Evolutionary conservation across 2,113 vertebrate genomes (phyloP).

Genomic region (Halcyon senegalensis): DNA sequence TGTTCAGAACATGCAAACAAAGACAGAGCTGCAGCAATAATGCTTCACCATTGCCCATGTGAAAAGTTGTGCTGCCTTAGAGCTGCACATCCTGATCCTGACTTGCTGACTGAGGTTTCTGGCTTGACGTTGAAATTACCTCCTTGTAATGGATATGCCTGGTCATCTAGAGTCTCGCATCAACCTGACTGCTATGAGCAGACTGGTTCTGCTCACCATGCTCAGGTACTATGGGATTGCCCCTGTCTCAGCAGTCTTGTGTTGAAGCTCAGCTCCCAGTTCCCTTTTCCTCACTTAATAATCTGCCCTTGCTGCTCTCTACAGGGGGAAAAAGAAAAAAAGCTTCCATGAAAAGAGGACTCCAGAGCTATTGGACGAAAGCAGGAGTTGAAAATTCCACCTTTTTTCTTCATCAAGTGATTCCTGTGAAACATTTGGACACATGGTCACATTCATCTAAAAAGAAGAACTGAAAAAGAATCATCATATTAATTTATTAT

Average conservation of each 20-base stretch:
- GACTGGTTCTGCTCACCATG: background rate
- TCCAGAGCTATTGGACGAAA: background rate
- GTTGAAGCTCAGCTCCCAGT: background rate
- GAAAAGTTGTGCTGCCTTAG: background rate
- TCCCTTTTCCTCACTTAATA: background rate
- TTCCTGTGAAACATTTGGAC: background rate
- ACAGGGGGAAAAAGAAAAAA: no score
- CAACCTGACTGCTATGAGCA: background rate
- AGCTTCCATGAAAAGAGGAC: background rate
- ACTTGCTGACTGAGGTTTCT: background rate
- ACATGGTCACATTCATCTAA: background rate
- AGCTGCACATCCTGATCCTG: background rate
- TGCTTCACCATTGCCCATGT: background rate
- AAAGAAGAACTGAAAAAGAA: background rate
- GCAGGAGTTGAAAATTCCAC: background rate
- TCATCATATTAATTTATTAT: background rate
- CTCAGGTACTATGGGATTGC: rapidly evolving
- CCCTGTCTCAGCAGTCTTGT: background rate
- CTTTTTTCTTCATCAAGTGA: background rate
- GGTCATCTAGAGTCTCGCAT: no score
- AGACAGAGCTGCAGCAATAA: background rate
- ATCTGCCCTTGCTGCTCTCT: background rate
- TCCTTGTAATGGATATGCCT: background rate
- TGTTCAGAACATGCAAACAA: background rate
- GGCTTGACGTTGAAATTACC: background rate